Evolutionary conservation across 2,797 vertebrate genomes (phyloP).

Genomic region (Nyctalus aviator): DNA sequence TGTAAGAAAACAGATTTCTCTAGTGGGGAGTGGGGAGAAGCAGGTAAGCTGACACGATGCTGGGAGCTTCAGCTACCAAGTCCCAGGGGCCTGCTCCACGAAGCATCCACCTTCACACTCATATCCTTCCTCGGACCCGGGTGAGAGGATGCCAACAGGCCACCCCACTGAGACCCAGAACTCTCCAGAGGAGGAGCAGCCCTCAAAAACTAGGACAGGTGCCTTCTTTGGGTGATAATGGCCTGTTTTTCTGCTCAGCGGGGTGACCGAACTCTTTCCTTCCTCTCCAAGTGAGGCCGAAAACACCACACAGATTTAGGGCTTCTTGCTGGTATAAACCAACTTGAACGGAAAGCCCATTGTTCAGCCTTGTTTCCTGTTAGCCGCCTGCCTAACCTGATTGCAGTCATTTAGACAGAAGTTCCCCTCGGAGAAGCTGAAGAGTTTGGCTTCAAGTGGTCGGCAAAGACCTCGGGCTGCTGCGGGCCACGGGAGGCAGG

Average conservation of each 20-base stretch:
- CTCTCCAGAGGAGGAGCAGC: not conserved
- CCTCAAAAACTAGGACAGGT: slow-evolving; percentile 70
- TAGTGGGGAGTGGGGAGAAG: not conserved
- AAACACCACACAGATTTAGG: not conserved
- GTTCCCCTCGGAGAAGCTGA: slow-evolving; percentile 52
- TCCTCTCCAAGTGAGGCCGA: slow-evolving; percentile 49
- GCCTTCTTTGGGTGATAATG: slow-evolving; percentile 36
- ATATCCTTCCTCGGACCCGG: not conserved
- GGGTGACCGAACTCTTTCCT: slow-evolving; percentile 51
- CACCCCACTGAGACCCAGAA: slow-evolving; percentile 15
- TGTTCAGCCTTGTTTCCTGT: slow-evolving; percentile 62
- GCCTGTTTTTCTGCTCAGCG: slow-evolving; percentile 66
- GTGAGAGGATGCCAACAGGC: not conserved
- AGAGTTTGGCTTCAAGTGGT: slow-evolving; percentile 65
- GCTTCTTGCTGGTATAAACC: slow-evolving; percentile 61
- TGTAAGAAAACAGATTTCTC: not conserved
- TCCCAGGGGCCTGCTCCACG: not conserved
- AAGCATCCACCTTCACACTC: not conserved
- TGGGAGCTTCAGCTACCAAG: not conserved
- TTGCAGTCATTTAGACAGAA: slow-evolving; percentile 58
- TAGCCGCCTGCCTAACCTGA: slow-evolving; percentile 57
- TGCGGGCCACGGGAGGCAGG: not conserved
- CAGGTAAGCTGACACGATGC: not conserved
- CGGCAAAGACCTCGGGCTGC: not conserved
- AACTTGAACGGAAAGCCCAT: slow-evolving; percentile 36